phyloP scores from a whole-genome alignment of 2,888 invertebrate genomes.

The Balanococcus diminutus region DNA sequence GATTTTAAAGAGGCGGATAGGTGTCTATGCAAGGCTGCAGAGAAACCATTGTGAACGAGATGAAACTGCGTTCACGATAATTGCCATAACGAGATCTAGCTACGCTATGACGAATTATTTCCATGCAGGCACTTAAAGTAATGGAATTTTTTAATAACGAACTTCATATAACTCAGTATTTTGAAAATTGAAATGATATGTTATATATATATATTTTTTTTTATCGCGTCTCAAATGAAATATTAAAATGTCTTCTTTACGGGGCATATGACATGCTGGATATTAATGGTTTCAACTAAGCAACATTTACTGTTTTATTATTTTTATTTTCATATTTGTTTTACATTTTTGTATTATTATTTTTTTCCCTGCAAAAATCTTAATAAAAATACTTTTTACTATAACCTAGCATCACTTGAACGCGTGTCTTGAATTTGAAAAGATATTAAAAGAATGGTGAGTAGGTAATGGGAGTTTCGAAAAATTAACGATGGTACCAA shows the following conservation, averaged over 20 bases:
- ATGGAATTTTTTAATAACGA: slow-evolving; percentile 50
- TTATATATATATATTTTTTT: slow-evolving; percentile 48
- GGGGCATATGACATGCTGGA: slow-evolving; percentile 37
- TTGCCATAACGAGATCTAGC: slow-evolving; percentile 15
- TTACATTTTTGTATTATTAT: not conserved
- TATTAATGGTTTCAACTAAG: slow-evolving; percentile 41
- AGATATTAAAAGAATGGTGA: not conserved
- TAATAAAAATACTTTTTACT: not conserved
- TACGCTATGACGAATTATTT: slow-evolving; percentile 29
- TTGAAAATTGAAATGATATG: slow-evolving; percentile 50
- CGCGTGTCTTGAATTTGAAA: not conserved
- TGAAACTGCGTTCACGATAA: slow-evolving; percentile 10
- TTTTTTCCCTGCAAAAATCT: not conserved
- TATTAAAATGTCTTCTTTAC: slow-evolving; percentile 51
- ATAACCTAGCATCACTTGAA: not conserved
- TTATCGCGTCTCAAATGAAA: slow-evolving; percentile 45
- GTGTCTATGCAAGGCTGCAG: no score
- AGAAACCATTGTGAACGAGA: not conserved
- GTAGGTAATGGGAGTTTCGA: no score
- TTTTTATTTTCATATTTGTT: not conserved
- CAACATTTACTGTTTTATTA: slow-evolving; percentile 41
- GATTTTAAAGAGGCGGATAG: no score
- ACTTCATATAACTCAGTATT: not conserved
- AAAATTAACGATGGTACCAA: no score
- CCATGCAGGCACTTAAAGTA: slow-evolving; percentile 38